A percentile compares a stretch with the other conserved stretches of the same genome.
Conservation (phyloP, 2,113 vertebrate genomes). For the Tautogolabrus adspersus region DNA sequence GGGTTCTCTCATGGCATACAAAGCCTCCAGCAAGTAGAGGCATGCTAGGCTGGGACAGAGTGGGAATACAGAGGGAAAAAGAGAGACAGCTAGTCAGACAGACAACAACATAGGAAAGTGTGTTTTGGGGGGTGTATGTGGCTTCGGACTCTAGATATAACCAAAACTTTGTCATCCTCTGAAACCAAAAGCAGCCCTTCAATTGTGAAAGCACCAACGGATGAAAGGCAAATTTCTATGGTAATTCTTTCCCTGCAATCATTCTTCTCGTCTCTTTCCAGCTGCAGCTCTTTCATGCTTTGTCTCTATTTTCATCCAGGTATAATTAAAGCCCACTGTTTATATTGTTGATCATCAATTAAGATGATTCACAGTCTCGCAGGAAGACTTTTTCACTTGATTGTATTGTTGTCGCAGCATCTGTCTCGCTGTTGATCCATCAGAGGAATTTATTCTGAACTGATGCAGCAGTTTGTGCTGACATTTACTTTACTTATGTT, state of each 20-base stretch:
- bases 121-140: constrained; percentile 2
- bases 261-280: constrained; percentile 44
- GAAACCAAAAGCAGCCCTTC: constrained; percentile 45
- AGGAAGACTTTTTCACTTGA: constrained; percentile 34
- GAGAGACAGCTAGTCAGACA: constrained; percentile 14
- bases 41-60: constrained; percentile 33
- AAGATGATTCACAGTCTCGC: constrained; percentile 71
- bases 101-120: constrained; percentile 16
- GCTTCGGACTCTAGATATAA: constrained; percentile 46
- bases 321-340: constrained; percentile 70
- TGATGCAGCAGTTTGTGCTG: constrained; percentile 47
- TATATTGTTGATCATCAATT: constrained; percentile 71
- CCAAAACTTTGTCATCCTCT: constrained; percentile 47
- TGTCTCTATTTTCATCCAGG: constrained; percentile 58
- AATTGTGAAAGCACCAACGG: constrained; percentile 3
- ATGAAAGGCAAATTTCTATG: constrained; percentile 35
- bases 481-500: constrained; percentile 51
- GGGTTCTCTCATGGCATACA: constrained; percentile 56
- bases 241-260: constrained; percentile 40
- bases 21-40: constrained; percentile 52
- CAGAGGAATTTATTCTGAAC: constrained; percentile 51
- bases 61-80: constrained; percentile 31
- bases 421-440: constrained; percentile 46
- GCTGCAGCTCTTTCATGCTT: constrained; percentile 31
- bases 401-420: constrained; percentile 50